A percentile compares a stretch with the other conserved stretches of the same genome.
These are phyloP conservation scores for Schizotus pectinicornis DNA, from an alignment of 2,888 invertebrate species.

Conservation along the genomic window DNA sequence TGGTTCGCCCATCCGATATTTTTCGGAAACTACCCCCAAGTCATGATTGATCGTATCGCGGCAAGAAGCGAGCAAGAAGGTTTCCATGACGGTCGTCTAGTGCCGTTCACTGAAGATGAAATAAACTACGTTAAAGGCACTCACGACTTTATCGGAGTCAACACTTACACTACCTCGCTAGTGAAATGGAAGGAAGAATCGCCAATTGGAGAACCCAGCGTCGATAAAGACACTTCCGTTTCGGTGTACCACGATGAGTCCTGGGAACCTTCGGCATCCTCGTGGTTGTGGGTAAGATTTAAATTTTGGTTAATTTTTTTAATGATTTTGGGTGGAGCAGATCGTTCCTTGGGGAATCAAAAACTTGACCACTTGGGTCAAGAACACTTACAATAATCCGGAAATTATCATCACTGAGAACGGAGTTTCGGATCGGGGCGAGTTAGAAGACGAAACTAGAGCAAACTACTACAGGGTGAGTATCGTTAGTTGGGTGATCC, in stretches of 20 bases:
- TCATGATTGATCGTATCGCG: conserved; percentile 67
- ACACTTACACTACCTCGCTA: conserved; percentile 72
- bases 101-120: conserved; percentile 67
- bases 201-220: conserved; percentile 7
- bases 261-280: conserved; percentile 37
- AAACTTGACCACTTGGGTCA: conserved; percentile 14
- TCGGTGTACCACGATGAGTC: conserved; percentile 1
- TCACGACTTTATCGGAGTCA: conserved; percentile 76
- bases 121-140: conserved; percentile 65
- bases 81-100: conserved; percentile 66
- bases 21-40: conserved; percentile 69
- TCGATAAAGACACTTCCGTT: conserved; percentile 10
- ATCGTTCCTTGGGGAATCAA: conserved; percentile 11
- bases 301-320: neutral
- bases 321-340: neutral
- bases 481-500: neutral
- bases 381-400: conserved; percentile 50
- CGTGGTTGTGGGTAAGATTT: conserved; percentile 25
- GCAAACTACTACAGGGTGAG: conserved; percentile 51
- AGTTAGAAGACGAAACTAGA: conserved; percentile 59
- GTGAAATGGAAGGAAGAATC: conserved; percentile 57
- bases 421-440: conserved; percentile 61
- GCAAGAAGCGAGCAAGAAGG: conserved; percentile 66
- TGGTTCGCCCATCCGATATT: conserved; percentile 65
- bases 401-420: conserved; percentile 65